Percentiles rank a stretch among this genome's conserved stretches.
phyloP scores from a whole-genome alignment of 2,797 vertebrate species.

The Oryzias dopingdopingensis region DNA sequence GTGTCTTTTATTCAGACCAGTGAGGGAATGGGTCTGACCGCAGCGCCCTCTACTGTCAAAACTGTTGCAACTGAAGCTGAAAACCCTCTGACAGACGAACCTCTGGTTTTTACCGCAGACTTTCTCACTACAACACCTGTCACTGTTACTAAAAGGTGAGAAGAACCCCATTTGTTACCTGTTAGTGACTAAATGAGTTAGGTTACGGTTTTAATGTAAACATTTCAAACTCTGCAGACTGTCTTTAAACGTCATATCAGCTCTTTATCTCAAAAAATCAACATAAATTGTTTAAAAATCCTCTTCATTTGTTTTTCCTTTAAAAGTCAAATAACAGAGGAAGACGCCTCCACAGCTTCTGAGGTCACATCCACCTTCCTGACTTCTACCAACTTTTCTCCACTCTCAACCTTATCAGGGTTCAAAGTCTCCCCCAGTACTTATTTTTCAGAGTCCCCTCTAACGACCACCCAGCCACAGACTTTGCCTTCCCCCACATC shows the following conservation, averaged over 20 bases:
- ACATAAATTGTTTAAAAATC: neutral
- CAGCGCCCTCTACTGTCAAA: conserved; percentile 37
- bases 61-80: conserved; percentile 54
- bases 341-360: conserved; percentile 36
- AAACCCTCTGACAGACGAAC: conserved; percentile 32
- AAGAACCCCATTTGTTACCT: neutral
- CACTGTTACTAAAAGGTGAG: conserved; percentile 56
- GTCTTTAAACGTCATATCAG: neutral
- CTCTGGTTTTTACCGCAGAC: conserved; percentile 27
- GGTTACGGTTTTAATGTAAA: no score
- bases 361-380: conserved; percentile 14
- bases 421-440: conserved; percentile 41
- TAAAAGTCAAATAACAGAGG: conserved; percentile 47
- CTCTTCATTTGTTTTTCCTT: conserved; percentile 6
- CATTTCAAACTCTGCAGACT: no score
- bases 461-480: conserved; percentile 36
- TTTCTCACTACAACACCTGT: conserved; percentile 43
- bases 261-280: neutral
- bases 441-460: conserved; percentile 28
- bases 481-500: conserved; percentile 37
- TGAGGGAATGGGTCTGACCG: conserved; percentile 50
- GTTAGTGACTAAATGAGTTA: neutral
- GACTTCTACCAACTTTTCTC: conserved; percentile 13
- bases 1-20: conserved; percentile 44
- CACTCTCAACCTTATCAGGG: conserved; percentile 34